A percentile compares a stretch with the other conserved stretches of the same genome.
Conservation (phyloP, 2,113 vertebrate species). For the Rattus rattus region DNA sequence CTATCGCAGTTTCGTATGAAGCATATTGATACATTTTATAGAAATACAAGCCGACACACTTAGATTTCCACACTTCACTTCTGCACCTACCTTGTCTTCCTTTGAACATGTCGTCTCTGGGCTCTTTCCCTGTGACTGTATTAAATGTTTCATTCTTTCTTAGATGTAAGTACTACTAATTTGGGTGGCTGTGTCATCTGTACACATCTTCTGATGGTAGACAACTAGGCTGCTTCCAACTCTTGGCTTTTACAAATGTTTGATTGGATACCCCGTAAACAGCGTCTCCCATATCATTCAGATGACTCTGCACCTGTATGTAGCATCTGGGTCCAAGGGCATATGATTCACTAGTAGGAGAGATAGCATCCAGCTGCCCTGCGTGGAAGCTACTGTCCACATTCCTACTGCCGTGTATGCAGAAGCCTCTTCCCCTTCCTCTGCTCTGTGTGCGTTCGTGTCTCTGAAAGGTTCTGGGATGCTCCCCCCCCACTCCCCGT, state of each 20-base stretch:
- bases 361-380: neutral
- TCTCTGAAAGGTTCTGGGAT: neutral
- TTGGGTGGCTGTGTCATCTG: neutral
- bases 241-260: neutral
- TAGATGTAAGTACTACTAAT: neutral
- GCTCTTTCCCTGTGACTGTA: neutral
- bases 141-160: neutral
- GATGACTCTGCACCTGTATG: neutral
- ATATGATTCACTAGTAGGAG: neutral
- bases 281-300: neutral
- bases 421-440: neutral
- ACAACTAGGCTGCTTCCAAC: neutral
- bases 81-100: neutral
- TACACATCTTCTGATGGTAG: neutral
- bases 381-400: rapidly evolving
- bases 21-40: neutral
- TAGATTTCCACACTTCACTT: neutral
- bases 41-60: neutral
- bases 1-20: neutral
- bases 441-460: neutral
- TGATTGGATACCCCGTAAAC: neutral
- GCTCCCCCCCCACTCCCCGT: neutral
- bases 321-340: neutral
- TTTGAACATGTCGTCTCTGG: neutral
- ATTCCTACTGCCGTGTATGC: rapidly evolving